Evolutionary conservation across 2,113 vertebrate genomes (phyloP), one percentile per base, ranked within the genome.

Genomic region (Ammospiza nelsoni): DNA sequence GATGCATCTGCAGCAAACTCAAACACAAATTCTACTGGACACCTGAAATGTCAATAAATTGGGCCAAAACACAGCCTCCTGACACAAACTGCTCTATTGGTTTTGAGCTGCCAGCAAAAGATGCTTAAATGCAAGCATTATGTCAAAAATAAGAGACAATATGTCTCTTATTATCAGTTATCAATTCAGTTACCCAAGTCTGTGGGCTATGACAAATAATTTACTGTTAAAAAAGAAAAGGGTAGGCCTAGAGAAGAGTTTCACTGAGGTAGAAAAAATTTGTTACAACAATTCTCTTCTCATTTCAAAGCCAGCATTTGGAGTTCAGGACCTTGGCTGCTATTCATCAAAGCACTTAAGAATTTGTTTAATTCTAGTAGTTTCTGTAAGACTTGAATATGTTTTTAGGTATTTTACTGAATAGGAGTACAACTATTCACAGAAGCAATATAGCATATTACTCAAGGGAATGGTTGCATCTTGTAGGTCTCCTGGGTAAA

Each of bases 281-380:
- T 68, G 22, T 89, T 72, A 43, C 37, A 80, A 75, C 48, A 80
- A 75, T 44, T 55, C 61, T 37, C 39, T 76, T 88, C 76, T 71
- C 22, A 3, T 90, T 95, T 84, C 63, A 95, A 96, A 94, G 63
- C 31, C 75, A 66, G 29, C 5, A 0, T 84, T 41, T 63, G 57
- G 55, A 84, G 71, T 81, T 94, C 55, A 78, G 68, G 76, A 84
- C 79, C 63, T 90, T 90, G 90, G 68, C 90, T 92, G 81, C 79
- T 67, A 61, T 78, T 95, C 85, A 89, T 83, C 29, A 92, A 71
- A 94, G 65, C 76, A 84, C 85, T 95, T 87, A 84, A 74, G 52
- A 92, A 86, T 88, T 91, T 92, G 65, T 85, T 95, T 90, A 90
- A 93, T 95, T 93, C 57, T 55, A 86, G 63, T 20, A 41, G 49